Conservation (phyloP, 2,113 vertebrate genomes). For the Colinus virginianus region DNA sequence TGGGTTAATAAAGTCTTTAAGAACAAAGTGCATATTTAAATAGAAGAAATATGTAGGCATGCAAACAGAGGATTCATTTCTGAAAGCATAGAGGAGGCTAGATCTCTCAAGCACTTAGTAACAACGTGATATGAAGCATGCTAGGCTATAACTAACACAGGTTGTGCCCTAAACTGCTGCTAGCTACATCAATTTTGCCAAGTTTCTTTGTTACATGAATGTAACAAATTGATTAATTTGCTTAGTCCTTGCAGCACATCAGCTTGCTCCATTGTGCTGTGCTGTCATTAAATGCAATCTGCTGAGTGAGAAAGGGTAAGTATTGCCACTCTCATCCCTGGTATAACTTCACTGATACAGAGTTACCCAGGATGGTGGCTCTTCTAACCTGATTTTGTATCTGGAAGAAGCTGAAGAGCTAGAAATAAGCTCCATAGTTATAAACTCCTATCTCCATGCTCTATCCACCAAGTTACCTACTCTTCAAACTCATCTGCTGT, state of each 20-base stretch:
- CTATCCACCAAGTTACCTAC: background rate
- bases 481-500: background rate
- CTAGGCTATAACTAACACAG: background rate
- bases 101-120: background rate
- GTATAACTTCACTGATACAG: background rate
- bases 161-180: background rate
- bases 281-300: background rate
- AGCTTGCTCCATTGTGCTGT: background rate
- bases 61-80: background rate
- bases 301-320: background rate
- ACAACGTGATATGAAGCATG: background rate
- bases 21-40: constrained; percentile 66
- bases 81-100: background rate
- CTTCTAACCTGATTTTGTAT: background rate
- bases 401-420: background rate
- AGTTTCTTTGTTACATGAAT: background rate
- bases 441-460: rapidly evolving
- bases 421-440: background rate
- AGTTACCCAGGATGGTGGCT: background rate
- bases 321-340: background rate
- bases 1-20: constrained; percentile 41
- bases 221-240: background rate
- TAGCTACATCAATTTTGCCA: background rate
- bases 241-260: background rate
- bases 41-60: background rate